Evolutionary conservation across 2,113 vertebrate species (phyloP), one percentile per base, ranked within the genome.

Genomic region (Campylomormyrus tamandua): DNA sequence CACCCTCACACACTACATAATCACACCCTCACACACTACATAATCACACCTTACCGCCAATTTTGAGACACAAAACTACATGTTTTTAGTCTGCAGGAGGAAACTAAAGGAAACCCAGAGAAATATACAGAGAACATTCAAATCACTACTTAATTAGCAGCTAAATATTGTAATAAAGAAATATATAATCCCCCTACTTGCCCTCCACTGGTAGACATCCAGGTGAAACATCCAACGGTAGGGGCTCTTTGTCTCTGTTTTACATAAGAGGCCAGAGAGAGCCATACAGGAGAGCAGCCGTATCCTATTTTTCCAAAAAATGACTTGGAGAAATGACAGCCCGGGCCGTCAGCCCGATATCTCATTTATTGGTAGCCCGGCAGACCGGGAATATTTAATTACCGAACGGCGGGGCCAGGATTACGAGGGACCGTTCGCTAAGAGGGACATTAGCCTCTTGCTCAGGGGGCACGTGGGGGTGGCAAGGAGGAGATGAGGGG

Each of bases 331-430:
- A 21, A 80, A 50, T 58, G 77, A 19, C 87, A 66, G 31, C 58
- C 83, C 17, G 42, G 77, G 87, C 86, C 15, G 85, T 24, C 62
- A 39, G 87, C 90, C 45, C 7, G 24, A 84, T 50, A 89, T 27
- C 88, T 92, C 87, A 90, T 90, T 91, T 74, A 62, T 2, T 0
- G 17, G 58, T 85, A 90, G 86, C 24, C 84, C 35, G 24, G 77
- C 89, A 66, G 90, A 83, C 86, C 62, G 83, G 19, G 56, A 90
- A 88, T 90, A 90, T 91, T 88, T 92, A 90, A 90, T 91, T 90
- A 91, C 87, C 66, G 31, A 89, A 88, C 21, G 56, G 87, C 89
- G 39, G 9, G n/a, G 39, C 42, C 53, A 62, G 70, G 90, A 86
- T 89, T 90, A 90, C 52, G 45, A 88, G 70, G 56, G 90, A 89